Evolutionary conservation across 2,797 vertebrate genomes (phyloP).

Genomic region (Coilia nasus): DNA sequence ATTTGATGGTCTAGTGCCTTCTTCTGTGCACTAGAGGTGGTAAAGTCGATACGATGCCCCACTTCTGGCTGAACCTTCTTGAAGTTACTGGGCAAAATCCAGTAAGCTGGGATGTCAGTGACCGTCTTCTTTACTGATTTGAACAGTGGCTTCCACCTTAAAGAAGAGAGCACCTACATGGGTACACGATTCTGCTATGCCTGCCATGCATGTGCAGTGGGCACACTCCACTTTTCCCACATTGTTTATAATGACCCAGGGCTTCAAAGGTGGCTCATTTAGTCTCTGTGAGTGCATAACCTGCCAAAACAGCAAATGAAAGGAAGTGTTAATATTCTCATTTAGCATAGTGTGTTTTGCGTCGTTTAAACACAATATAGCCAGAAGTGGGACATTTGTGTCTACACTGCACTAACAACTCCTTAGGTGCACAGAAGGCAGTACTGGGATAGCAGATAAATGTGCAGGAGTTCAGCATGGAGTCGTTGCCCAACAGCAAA

Average conservation of each 20-base stretch:
- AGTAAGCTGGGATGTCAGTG: slow-evolving; percentile 27
- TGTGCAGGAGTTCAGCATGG: too few species aligned
- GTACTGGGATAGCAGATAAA: too few species aligned
- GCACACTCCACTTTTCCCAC: slow-evolving; percentile 29
- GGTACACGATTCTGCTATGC: slow-evolving; percentile 19
- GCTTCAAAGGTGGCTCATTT: slow-evolving; percentile 31
- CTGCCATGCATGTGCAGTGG: slow-evolving; percentile 34
- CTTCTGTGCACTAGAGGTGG: slow-evolving; percentile 7
- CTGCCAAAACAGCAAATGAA: slow-evolving; percentile 4
- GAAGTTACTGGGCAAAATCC: slow-evolving; percentile 28
- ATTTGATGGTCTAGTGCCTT: slow-evolving; percentile 12
- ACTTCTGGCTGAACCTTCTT: slow-evolving; percentile 30
- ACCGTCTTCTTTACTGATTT: slow-evolving; percentile 11
- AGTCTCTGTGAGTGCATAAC: slow-evolving; percentile 36
- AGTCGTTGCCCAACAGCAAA: too few species aligned
- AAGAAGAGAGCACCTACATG: slow-evolving; percentile 32
- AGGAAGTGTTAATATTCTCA: too few species aligned
- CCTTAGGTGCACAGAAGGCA: too few species aligned
- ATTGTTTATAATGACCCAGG: slow-evolving; percentile 4
- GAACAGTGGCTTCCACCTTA: slow-evolving; percentile 25
- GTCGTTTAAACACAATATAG: too few species aligned
- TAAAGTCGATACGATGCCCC: slow-evolving; percentile 20
- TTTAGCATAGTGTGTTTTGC: too few species aligned
- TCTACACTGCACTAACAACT: too few species aligned
- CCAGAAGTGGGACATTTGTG: too few species aligned